Base-by-base conservation (phyloP, 2,888 invertebrate genomes). In the Parochlus steinenii region DNA sequence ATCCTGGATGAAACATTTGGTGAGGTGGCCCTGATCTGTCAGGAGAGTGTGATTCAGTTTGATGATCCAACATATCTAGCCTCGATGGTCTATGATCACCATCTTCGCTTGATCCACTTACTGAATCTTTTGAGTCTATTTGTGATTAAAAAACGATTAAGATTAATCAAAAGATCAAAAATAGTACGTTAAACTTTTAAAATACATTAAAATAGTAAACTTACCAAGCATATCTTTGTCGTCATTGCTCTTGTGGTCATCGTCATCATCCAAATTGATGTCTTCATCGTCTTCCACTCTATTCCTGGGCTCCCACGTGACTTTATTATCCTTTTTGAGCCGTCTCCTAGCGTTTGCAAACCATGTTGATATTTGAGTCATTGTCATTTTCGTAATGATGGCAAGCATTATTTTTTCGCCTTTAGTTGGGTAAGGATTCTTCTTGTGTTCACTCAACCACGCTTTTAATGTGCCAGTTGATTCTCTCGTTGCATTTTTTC, bases 321-420 rank as follows among this genome's bases (percentile, higher is more conserved):
- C 95, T 63, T 97, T 98, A 62, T 97, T 97, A 61, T 98, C 97
- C 55, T 87, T 87, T 63, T 87, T 86, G 54, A 97, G 74, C 44
- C 97, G 72, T 51, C 95, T 69, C 49, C 97, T 71, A 36, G 95
- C 95, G 58, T 97, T 97, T 39, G 95, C 95, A 58, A 97, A 97
- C 95, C 95, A 95, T 58, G 95, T 97, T 43, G 92, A 92, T 39
- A 97, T 95, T 61, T 90, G 90, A 23, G 95, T 95, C 41, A 95
- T 65, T 39, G 93, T 93, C 95, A 97, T 95, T 64, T 93, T 93
- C 41, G 97, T 98, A 56, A 95, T 87, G 57, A 97, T 92, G 41
- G 97, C 97, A 53, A 98, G 65, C 92, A 97, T 92, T 50, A 97
- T 92, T 65, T 98, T 98, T 63, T 98, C 97, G 31, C 92, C 95